These are phyloP conservation scores for Temnothorax unifasciatus DNA, from an alignment of 2,888 invertebrate species.

Conservation along the genomic window DNA sequence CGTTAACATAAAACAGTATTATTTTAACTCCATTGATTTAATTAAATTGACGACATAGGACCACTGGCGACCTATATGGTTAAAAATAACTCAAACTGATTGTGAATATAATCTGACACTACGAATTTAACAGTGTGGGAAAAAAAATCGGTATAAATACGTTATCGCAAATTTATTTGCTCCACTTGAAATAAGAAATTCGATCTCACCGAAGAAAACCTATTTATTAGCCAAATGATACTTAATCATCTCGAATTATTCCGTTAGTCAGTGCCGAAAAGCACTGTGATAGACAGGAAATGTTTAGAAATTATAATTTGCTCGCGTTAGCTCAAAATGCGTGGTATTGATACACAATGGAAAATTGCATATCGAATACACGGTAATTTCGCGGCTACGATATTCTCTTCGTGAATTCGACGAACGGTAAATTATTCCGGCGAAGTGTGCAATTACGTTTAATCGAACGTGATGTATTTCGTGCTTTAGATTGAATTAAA, in stretches of 20 bases:
- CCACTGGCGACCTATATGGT: no score
- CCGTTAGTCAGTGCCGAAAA: not conserved
- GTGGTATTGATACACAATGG: not conserved
- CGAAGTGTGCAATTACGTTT: slow-evolving; percentile 6
- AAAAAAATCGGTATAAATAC: slow-evolving; percentile 31
- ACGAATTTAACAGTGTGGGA: not conserved
- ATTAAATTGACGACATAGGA: no score
- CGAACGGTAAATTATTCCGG: not conserved
- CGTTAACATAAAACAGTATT: no score
- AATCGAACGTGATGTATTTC: slow-evolving; percentile 22
- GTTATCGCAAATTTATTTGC: slow-evolving; percentile 1
- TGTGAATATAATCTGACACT: no score
- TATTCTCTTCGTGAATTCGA: not conserved
- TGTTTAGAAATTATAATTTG: not conserved
- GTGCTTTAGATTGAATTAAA: not conserved
- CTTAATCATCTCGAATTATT: not conserved
- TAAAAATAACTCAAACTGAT: no score
- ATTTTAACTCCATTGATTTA: no score
- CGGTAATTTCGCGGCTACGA: slow-evolving; percentile 16
- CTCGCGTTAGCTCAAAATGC: not conserved
- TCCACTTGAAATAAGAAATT: not conserved
- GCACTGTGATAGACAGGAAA: not conserved
- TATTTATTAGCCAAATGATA: not conserved
- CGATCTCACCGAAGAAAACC: not conserved
- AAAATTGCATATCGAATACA: slow-evolving; percentile 12